Percentiles rank a stretch among this genome's conserved stretches.
phyloP scores from a whole-genome alignment of 2,113 vertebrate species.

The Anguilla japonica region DNA sequence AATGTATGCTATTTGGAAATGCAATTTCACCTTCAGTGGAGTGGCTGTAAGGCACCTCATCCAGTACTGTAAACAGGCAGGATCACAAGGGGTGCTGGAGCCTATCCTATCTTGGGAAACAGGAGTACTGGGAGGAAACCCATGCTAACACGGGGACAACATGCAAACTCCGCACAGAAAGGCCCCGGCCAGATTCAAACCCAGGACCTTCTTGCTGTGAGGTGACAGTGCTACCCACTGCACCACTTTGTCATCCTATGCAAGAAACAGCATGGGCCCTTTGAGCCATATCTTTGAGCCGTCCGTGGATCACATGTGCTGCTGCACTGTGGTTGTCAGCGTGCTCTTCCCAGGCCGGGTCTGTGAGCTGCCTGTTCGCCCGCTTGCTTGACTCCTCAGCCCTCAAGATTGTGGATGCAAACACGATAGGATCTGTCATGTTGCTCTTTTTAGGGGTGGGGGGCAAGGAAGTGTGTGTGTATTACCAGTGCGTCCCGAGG shows the following conservation, averaged over 20 bases:
- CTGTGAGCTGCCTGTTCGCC: not conserved
- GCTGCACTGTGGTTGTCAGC: not conserved
- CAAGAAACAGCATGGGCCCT: too few relatives aligned
- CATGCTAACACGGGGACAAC: too few relatives aligned
- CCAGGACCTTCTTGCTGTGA: too few relatives aligned
- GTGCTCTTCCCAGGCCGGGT: not conserved
- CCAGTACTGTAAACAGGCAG: slow-evolving; percentile 63
- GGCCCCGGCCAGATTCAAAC: too few relatives aligned
- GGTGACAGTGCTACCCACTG: too few relatives aligned
- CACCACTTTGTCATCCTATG: too few relatives aligned
- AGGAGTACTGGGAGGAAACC: too few relatives aligned
- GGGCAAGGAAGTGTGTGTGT: too few relatives aligned
- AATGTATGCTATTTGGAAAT: slow-evolving; percentile 59
- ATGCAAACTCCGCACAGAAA: too few relatives aligned
- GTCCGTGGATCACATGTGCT: not conserved
- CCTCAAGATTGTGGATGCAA: not conserved
- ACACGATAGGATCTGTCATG: not conserved
- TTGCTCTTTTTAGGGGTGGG: not conserved
- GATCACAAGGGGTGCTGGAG: too few relatives aligned
- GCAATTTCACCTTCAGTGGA: slow-evolving; percentile 68
- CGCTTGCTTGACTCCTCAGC: not conserved
- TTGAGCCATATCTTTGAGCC: not conserved
- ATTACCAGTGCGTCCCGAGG: not conserved
- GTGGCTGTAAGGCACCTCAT: slow-evolving; percentile 59
- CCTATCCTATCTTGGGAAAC: too few relatives aligned